Base-by-base conservation (phyloP, 2,888 invertebrate genomes). In the Acronicta alni region DNA sequence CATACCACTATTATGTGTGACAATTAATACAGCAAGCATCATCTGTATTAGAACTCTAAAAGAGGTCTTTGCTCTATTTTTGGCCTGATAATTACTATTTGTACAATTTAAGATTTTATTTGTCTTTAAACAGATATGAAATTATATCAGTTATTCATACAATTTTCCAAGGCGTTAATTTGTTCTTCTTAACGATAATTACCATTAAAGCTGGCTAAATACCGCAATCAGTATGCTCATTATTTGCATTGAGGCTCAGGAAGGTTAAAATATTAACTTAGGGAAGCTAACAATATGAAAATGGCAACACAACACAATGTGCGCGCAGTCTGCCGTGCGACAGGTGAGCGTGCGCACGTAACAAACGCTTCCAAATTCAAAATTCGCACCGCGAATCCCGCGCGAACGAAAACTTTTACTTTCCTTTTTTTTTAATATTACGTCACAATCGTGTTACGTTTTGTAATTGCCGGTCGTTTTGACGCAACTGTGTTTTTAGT, bases 281-380 rank as follows among this genome's bases (percentile, higher is more conserved):
- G 53, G 72, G 48, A 46, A 55, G 16, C 45, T 20, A 15, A 35
- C 41, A 20, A 44, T 49, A 12, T 49, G 15, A 45, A 53, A 17
- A 56, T 81, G 75, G 82, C 78, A 81, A 74, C 72, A 80, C 80
- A 74, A 38, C 8, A 8, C 30, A 15, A 26, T 18, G 53, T 66
- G 57, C 70, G 78, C 81, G 80, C 89, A 91, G 90, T 91, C 72
- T 61, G 67, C 82, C 80, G 84, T 83, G 84, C 80, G 86, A 72
- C 90, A 90, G 91, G 91, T 91, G 87, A 78, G 79, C 69, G 62
- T 55, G 77, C 80, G 86, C 87, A 88, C 89, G 90, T 78, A 47
- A 72, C 68, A 57, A 58, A 57, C 69, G 59, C 65, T 72, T 77
- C 68, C 55, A 72, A 71, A 75, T 81, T 80, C 76, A 72, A 80